Base-by-base conservation (phyloP, 2,113 vertebrate genomes). In the Coregonus clupeaformis region DNA sequence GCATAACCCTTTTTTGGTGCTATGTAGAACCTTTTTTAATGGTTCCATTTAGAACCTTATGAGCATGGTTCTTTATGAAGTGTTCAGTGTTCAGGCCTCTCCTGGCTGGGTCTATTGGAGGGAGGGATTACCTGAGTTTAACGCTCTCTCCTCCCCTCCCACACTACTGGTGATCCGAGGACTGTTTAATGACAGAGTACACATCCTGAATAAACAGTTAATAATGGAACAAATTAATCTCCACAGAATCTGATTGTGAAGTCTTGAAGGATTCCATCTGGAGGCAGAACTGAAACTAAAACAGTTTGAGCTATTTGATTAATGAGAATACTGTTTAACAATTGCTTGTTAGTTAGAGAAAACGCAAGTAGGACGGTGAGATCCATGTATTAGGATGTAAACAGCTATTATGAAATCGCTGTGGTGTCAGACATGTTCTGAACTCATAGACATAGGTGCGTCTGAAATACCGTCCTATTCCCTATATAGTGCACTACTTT, bases 151-250 rank as follows among this genome's bases (percentile, higher is more conserved):
- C 27, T 59, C 49, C 20, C 32, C 70, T 52, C 77, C 72, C 52
- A 78, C 64, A 29, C 57, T 77, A 75, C 52, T 45, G 72, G 73
- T 68, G 82, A 84, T 84, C 76, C 76, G 66, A 64, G 69, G 74
- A 74, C 75, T 81, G 63, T 30, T 25, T 73, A 80, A 84, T 71
- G 65, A 64, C 77, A 20, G 55, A 57, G 77, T 71, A 76, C 82
- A 79, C 57, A 80, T 81, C 68, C 76, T 66, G 72, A 76, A 69
- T 67, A 75, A 82, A 77, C 71, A 79, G 79, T 79, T 9, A 42
- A 42, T 69, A 73, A 60, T 11, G 12, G 52, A 42, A 77, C 14
- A 20, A 73, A 62, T 11, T 24, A 78, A 52, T 13, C 76, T 30
- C 25, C 9, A 45, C 66, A 75, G 76, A 60, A 75, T 71, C 68